Conservation (phyloP, 2,797 vertebrate genomes). For the Anabacerthia variegaticeps region DNA sequence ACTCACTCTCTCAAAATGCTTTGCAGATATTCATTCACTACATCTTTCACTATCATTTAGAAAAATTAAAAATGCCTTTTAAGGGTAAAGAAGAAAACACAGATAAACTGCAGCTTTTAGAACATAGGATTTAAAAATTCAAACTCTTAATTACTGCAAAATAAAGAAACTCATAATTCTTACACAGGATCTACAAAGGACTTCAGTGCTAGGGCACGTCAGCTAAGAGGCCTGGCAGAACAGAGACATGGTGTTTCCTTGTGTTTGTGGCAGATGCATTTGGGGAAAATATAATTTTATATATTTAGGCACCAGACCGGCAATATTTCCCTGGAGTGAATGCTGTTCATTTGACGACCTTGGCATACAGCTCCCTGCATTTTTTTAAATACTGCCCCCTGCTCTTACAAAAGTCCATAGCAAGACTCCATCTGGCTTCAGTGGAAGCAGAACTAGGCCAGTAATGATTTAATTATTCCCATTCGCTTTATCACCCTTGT, state of each 20-base stretch:
- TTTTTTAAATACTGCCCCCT: not conserved
- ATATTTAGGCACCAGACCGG: not conserved
- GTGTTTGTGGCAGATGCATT: not conserved
- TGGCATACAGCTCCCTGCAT: not conserved
- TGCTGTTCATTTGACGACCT: not conserved
- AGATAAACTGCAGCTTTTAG: not conserved
- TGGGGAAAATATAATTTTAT: not conserved
- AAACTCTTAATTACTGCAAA: not conserved
- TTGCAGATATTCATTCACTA: not conserved
- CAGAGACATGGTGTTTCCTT: not conserved
- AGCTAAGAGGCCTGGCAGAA: not conserved
- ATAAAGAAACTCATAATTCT: not conserved
- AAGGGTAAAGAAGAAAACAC: not conserved
- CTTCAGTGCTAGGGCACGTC: not conserved
- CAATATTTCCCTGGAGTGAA: not conserved
- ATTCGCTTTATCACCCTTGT: not conserved
- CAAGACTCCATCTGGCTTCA: not conserved
- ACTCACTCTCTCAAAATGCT: not conserved
- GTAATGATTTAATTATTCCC: not conserved
- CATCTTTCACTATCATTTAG: not conserved
- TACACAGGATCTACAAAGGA: not conserved
- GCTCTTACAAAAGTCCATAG: not conserved
- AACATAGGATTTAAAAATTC: not conserved
- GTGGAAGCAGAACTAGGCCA: not conserved
- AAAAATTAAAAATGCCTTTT: not conserved